These are phyloP conservation scores for Dynastes tityus DNA, from an alignment of 2,888 invertebrate species.

Conservation along the genomic window DNA sequence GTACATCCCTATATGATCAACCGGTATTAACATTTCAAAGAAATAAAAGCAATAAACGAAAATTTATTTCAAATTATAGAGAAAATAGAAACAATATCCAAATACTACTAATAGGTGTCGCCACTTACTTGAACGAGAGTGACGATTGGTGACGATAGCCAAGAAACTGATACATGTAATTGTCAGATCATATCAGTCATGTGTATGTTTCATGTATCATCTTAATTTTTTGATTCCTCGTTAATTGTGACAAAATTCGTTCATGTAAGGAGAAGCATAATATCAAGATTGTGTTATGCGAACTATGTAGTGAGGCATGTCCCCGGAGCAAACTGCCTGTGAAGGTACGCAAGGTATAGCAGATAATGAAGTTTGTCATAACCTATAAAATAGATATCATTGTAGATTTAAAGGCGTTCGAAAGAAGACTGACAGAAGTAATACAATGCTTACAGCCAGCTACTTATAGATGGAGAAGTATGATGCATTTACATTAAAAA, in stretches of 20 bases:
- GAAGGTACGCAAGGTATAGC: conserved; percentile 78
- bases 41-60: too few species aligned
- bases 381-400: conserved; percentile 69
- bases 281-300: conserved; percentile 31
- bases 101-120: conserved; percentile 4
- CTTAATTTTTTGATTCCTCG: conserved; percentile 20
- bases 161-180: background rate
- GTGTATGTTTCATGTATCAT: conserved; percentile 22
- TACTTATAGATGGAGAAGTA: conserved; percentile 96
- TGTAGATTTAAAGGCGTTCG: conserved; percentile 97
- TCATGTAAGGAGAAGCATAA: conserved; percentile 1
- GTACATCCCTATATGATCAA: too few species aligned
- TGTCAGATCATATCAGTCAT: conserved; percentile 17
- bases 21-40: too few species aligned
- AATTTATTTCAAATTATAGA: too few species aligned
- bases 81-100: too few species aligned
- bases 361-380: conserved; percentile 59
- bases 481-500: conserved; percentile 62
- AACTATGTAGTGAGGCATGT: conserved; percentile 72
- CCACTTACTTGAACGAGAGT: background rate
- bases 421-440: conserved; percentile 96
- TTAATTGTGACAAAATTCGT: conserved; percentile 27
- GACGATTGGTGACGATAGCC: too few species aligned
- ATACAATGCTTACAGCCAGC: conserved; percentile 96
- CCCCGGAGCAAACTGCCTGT: conserved; percentile 91